Evolutionary conservation across 2,888 invertebrate genomes (phyloP), one percentile per base, ranked within the genome.

Genomic region (Falcaria lacertinaria): DNA sequence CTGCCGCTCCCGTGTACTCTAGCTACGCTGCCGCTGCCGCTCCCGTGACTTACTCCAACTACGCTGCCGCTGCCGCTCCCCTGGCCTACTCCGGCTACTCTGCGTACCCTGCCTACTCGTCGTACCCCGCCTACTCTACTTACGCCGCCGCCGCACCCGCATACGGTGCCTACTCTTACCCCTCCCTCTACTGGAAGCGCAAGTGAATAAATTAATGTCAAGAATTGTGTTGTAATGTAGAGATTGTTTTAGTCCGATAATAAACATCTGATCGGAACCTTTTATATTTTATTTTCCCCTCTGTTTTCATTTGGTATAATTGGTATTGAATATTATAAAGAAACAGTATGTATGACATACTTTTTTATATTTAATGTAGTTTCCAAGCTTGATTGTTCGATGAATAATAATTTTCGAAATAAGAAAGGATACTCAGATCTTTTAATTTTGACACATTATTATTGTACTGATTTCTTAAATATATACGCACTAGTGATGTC

Each of bases 111-210:
- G 11, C 11, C 28, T 28, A 28, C 28, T 28, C 28, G 5, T 22
- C 22, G 11, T 50, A 50, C 50, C 28, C 28, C 7, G 28, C 37
- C 37, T 36, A 36, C 36, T 25, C 22, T 8, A 25, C 15, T 4
- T 25, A 25, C 37, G 15, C 37, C 11, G 8, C 37, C 8, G 41
- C 41, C 16, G 42, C 4, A 41, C 32, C 39, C 34, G 38, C 33
- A 11, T 28, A 28, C 42, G 14, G 39, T 35, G 19, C 22, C 13
- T 44, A 44, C 42, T 35, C 44, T 15, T 17, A 25, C 14, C 39
- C 49, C 33, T 43, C 42, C 37, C 15, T 43, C 39, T 39, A 7
- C 32, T 48, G 48, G 50, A 37, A 37, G 25, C 37, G 37, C 25
- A 37, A 37, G 37, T 44, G 39, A 43, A 28, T 11, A 19, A 34